phyloP scores from a whole-genome alignment of 2,113 vertebrate species.

The Excalfactoria chinensis region DNA sequence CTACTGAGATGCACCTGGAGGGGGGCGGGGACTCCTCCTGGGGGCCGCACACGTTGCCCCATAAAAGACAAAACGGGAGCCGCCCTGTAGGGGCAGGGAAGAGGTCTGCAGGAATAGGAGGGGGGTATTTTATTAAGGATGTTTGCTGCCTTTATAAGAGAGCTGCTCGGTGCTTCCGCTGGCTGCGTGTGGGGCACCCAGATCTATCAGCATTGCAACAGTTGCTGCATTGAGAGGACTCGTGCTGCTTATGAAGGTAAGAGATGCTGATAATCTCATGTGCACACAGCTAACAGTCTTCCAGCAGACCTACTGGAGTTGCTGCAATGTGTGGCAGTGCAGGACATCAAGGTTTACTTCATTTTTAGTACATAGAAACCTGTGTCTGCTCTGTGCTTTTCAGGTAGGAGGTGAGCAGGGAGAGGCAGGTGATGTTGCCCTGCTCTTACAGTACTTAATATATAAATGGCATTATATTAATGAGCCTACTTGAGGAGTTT shows the following conservation, averaged over 20 bases:
- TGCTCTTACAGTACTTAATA: background rate
- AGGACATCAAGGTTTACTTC: background rate
- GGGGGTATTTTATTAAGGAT: background rate
- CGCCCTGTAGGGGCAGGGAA: too few relatives aligned
- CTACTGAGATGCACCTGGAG: background rate
- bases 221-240: background rate
- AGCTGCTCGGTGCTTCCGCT: background rate
- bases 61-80: rapidly evolving
- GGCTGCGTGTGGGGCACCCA: background rate
- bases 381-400: background rate
- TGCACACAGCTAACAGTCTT: background rate
- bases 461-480: background rate
- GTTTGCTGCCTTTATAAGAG: too few relatives aligned
- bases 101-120: background rate
- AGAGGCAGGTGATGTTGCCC: background rate
- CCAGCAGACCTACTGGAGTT: background rate
- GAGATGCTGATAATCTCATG: background rate
- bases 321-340: background rate
- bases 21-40: background rate
- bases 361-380: background rate
- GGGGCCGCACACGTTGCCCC: rapidly evolving
- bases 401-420: background rate
- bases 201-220: background rate
- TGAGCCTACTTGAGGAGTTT: background rate
- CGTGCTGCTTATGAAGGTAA: background rate